These are phyloP conservation scores for Alfaro cultratus DNA, from an alignment of 2,797 vertebrate genomes.

Conservation along the genomic window DNA sequence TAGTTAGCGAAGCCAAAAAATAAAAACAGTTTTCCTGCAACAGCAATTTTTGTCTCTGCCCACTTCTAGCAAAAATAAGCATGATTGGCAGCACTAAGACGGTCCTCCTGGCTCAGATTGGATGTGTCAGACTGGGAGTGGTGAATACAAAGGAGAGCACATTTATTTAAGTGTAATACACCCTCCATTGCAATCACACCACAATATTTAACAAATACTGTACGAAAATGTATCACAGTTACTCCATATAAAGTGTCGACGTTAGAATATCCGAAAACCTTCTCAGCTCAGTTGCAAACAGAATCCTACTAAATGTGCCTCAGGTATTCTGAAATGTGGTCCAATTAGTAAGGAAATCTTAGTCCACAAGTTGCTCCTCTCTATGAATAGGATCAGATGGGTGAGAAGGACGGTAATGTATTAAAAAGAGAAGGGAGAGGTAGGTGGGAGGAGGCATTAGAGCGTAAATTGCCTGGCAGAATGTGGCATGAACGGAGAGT, in stretches of 20 bases:
- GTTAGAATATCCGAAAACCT: background rate
- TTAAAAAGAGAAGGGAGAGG: conserved; percentile 36
- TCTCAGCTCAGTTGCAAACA: background rate
- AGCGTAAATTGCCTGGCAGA: conserved; percentile 55
- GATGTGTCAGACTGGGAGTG: too few relatives aligned
- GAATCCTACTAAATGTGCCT: background rate
- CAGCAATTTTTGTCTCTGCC: too few relatives aligned
- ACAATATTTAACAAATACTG: background rate
- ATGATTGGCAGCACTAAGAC: background rate
- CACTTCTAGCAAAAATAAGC: background rate
- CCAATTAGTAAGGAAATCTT: background rate
- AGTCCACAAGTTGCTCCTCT: background rate
- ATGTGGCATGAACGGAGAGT: conserved; percentile 59
- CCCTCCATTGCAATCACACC: background rate
- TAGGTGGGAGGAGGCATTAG: conserved; percentile 44
- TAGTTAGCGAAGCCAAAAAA: too few relatives aligned
- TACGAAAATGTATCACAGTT: background rate
- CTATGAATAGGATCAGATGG: background rate
- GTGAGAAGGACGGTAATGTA: conserved; percentile 32
- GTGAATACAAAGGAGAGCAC: background rate
- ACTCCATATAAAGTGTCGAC: background rate
- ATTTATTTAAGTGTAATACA: background rate
- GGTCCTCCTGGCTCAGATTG: too few relatives aligned
- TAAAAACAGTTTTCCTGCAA: too few relatives aligned
- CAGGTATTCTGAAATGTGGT: background rate